These are phyloP conservation scores for Pangasianodon hypophthalmus DNA, from an alignment of 2,113 vertebrate species.

Conservation along the genomic window DNA sequence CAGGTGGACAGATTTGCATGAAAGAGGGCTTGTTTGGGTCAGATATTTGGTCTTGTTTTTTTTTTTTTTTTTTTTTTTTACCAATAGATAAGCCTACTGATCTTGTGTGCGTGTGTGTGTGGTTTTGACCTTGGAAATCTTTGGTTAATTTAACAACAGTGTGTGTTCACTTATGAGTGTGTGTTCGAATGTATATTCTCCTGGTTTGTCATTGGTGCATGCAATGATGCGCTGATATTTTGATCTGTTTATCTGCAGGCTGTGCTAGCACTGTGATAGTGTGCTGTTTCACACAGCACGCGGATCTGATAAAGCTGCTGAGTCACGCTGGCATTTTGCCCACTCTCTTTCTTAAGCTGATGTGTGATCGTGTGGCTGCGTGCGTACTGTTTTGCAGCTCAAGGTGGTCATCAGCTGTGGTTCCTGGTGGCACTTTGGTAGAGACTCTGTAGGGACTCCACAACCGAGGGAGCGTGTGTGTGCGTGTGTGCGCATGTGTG, in stretches of 20 bases:
- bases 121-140: constrained; percentile 29
- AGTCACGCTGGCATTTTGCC: constrained; percentile 28
- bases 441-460: background rate
- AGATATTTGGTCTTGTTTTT: constrained; percentile 17
- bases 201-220: background rate
- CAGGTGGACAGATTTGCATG: background rate
- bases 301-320: constrained; percentile 14
- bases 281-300: constrained; percentile 4
- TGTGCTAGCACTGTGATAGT: background rate
- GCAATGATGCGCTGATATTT: constrained; percentile 9
- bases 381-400: background rate
- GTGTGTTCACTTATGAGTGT: background rate
- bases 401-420: background rate
- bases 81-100: background rate
- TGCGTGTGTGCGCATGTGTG: constrained; percentile 20
- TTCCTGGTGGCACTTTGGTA: constrained; percentile 10
- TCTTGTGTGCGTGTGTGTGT: constrained; percentile 9
- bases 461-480: background rate
- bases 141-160: background rate
- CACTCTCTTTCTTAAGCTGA: background rate
- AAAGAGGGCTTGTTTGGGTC: background rate
- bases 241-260: background rate
- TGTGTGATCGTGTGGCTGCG: background rate
- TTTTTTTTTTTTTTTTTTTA: constrained; percentile 27
- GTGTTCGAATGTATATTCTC: constrained; percentile 1